Evolutionary conservation across 2,113 vertebrate species (phyloP).

Genomic region (Dasypus novemcinctus): DNA sequence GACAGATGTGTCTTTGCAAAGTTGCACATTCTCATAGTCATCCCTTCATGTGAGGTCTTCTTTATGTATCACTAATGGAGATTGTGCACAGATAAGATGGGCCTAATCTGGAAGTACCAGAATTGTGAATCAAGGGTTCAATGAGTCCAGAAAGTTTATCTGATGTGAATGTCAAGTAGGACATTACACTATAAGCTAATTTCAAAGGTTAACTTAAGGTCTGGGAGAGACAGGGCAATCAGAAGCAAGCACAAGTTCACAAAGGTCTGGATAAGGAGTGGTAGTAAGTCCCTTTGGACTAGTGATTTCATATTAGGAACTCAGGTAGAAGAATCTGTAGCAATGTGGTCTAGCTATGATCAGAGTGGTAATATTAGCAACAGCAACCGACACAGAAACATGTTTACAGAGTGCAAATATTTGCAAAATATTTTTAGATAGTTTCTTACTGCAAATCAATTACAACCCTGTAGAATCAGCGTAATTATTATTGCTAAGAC

Average conservation of each 20-base stretch:
- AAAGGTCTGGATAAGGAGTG: not conserved
- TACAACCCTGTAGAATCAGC: not conserved
- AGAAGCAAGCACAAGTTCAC: not conserved
- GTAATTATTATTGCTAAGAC: not conserved
- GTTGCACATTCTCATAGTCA: not conserved
- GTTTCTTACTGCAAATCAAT: not conserved
- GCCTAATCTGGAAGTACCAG: not conserved
- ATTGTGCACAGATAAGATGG: not conserved
- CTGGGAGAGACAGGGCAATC: not conserved
- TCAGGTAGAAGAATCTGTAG: not conserved
- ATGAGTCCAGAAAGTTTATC: not conserved
- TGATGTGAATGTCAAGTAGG: not conserved
- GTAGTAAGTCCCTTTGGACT: not conserved
- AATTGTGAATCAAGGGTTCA: not conserved
- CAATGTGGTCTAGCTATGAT: not conserved
- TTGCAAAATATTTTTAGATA: not conserved
- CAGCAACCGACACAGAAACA: not conserved
- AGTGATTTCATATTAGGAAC: not conserved
- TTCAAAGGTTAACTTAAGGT: not conserved
- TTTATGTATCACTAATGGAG: not conserved
- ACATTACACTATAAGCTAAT: not conserved
- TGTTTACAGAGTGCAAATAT: not conserved
- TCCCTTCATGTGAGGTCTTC: not conserved
- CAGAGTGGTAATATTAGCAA: not conserved
- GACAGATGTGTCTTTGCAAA: not conserved